Conservation (phyloP, 1,140 invertebrate species). For the Drosophila arizonae region DNA sequence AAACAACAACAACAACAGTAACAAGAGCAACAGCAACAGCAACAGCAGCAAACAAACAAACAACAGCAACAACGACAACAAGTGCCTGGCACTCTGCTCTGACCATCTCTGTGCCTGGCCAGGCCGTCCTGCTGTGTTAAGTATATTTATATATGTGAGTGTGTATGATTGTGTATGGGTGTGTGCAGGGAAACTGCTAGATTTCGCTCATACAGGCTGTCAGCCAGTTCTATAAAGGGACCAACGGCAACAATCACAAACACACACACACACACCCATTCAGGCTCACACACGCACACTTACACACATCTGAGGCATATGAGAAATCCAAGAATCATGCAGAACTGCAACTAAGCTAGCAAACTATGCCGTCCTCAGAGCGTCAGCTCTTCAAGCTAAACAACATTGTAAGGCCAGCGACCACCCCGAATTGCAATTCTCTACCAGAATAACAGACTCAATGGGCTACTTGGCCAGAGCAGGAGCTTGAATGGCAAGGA, state of each 20-base stretch:
- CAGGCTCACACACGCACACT: conserved; percentile 12
- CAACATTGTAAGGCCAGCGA: conserved; percentile 8
- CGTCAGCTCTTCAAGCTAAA: conserved; percentile 7
- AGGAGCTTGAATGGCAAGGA: background rate
- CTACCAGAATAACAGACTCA: conserved; percentile 1
- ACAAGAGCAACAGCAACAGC: background rate
- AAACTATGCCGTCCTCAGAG: conserved; percentile 45
- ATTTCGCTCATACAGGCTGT: conserved; percentile 45
- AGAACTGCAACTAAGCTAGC: conserved; percentile 64
- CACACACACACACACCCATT: conserved; percentile 7
- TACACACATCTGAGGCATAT: conserved; percentile 17
- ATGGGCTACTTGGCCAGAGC: conserved; percentile 8
- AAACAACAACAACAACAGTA: background rate
- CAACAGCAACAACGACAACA: conserved; percentile 56
- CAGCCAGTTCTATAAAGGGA: conserved; percentile 59
- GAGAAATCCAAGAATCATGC: conserved; percentile 48
- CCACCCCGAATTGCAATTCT: conserved; percentile 23
- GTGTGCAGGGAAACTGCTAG: conserved; percentile 25
- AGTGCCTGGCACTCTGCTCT: conserved; percentile 49
- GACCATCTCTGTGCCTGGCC: conserved; percentile 31
- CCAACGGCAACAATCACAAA: conserved; percentile 35
- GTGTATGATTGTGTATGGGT: conserved; percentile 18
- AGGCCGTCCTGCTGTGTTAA: conserved; percentile 58
- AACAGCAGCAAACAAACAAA: conserved; percentile 3
- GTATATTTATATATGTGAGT: conserved; percentile 34